Evolutionary conservation across 1,140 invertebrate species (phyloP), one percentile per base, ranked within the genome.

Genomic region (Bombus pyrosoma): DNA sequence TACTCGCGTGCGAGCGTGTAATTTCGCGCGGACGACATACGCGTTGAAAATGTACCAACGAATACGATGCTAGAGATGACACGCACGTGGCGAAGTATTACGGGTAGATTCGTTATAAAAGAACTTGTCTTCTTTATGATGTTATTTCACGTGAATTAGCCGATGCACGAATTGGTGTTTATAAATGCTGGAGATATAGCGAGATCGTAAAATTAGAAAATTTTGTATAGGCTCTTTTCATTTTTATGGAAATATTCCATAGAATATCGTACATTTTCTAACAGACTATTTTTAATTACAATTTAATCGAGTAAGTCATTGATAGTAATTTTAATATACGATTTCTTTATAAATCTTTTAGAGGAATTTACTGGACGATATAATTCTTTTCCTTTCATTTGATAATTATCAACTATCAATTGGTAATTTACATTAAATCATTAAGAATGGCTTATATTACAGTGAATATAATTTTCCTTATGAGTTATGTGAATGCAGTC

Each of bases 21-120:
- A 80, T 80, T 53, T 80, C 64, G 32, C 39, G 77, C 41, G 62
- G 13, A 62, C 64, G 32, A 79, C 41, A 15, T 39, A 22, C 64
- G 32, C 41, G 73, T 6, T 64, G 39, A n/a, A 53, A 41, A 64
- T 32, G 59, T 64, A 66, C 22, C 76, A 12, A 34, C 25, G 32
- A 15, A n/a, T 32, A 8, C 3, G 64, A 57, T 59, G 74, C 37
- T 25, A 13, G 12, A 22, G 39, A 68, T 43, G 59, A 66, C 25
- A 47, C 41, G 62, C 39, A 9, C 39, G 18, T 66, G 5, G 18
- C n/a, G 6, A 22, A n/a, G 62, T 25, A 66, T 66, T 47, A 47
- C 1, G 4, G 10, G 13, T 10, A 8, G 18, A 78, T 22, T 34
- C 18, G 43, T 37, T 57, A 57, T 57, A 37, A 76, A 76, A 76